phyloP scores from a whole-genome alignment of 2,797 vertebrate species.

The Periparus ater region DNA sequence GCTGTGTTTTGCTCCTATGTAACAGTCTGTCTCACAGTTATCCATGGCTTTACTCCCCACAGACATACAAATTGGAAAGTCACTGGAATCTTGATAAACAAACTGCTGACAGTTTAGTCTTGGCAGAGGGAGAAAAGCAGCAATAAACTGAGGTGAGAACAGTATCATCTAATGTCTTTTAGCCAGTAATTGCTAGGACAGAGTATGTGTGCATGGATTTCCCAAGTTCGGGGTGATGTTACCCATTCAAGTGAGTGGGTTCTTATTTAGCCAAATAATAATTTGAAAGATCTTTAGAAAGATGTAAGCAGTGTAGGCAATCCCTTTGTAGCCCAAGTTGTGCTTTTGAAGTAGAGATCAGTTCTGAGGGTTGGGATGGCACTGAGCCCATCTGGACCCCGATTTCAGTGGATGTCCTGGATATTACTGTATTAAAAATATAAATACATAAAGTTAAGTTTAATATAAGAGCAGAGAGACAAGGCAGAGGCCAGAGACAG shows the following conservation, averaged over 20 bases:
- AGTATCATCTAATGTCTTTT: background rate
- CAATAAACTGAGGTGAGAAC: background rate
- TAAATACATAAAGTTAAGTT: background rate
- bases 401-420: background rate
- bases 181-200: background rate
- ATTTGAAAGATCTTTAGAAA: background rate
- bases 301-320: background rate
- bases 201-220: background rate
- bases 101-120: background rate
- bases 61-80: background rate
- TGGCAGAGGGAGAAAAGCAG: background rate
- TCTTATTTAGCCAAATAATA: background rate
- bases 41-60: background rate
- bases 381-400: background rate
- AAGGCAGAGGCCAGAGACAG: conserved; percentile 33
- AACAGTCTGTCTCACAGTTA: background rate
- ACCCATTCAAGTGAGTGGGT: background rate
- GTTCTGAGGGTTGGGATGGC: background rate
- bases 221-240: background rate
- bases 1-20: background rate
- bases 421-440: background rate
- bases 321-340: background rate
- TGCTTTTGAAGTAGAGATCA: background rate
- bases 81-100: background rate
- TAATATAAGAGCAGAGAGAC: background rate